Conservation (phyloP, 2,113 vertebrate species). For the Coturnix japonica region DNA sequence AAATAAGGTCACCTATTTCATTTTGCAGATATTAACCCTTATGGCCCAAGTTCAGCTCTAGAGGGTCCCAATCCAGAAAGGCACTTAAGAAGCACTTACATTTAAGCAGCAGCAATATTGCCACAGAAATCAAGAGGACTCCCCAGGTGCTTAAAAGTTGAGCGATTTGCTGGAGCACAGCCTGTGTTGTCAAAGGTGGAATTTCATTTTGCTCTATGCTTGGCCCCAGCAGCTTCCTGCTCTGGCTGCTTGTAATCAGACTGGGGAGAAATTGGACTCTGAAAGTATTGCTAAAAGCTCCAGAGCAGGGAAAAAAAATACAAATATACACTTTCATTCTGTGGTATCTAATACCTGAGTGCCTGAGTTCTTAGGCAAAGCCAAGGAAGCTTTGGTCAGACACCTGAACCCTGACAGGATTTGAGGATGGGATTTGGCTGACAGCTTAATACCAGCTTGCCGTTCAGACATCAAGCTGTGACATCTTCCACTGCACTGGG, state of each 20-base stretch:
- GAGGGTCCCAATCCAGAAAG: background rate
- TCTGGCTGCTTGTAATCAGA: background rate
- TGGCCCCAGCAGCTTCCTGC: background rate
- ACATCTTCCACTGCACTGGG: background rate
- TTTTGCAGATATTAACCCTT: background rate
- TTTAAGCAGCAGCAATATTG: background rate
- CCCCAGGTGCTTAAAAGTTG: background rate
- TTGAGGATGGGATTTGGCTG: background rate
- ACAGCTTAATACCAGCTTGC: fast-evolving
- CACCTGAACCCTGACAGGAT: background rate
- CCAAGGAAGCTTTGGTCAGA: background rate
- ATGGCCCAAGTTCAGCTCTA: background rate
- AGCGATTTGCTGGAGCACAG: constrained; percentile 15
- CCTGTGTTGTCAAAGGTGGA: background rate
- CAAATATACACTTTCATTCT: fast-evolving
- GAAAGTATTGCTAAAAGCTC: background rate
- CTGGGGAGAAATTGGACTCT: background rate
- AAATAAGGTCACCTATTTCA: background rate
- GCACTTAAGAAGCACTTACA: background rate
- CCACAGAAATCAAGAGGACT: background rate
- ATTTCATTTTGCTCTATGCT: background rate
- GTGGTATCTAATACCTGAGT: background rate
- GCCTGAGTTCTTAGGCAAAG: background rate
- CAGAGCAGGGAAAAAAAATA: background rate
- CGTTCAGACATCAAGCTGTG: background rate